Base-by-base conservation (phyloP, 2,797 vertebrate species). In the Takifugu ocellatus region DNA sequence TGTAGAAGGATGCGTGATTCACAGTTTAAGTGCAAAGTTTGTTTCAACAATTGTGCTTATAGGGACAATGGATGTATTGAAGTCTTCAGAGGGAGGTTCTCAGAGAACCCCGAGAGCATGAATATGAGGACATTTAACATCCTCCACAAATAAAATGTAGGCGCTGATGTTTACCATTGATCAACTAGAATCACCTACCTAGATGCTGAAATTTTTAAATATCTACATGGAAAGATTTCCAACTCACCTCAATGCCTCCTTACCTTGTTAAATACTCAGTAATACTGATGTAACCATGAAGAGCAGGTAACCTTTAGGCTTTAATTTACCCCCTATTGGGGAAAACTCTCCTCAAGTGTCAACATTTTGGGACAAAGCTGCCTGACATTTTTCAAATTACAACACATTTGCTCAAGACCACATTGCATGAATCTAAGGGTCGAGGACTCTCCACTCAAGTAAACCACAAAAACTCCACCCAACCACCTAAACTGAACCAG, bases 401-500 rank as follows among this genome's bases (percentile, higher is more conserved):
- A 75, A 73, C 66, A 21, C 68, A 61, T 84, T 82, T 85, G 81
- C 81, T 83, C 83, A 79, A 81, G 84, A 91, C 88, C 90, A 79
- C 90, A 90, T 73, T 62, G 73, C 74, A 86, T 84, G 84, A 72
- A 83, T 80, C 82, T 73, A 60, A 75, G 81, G 74, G 83, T 82
- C 25, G 74, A 86, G 86, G 85, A 85, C 88, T 88, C 76, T 80
- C 72, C 54, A 56, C 63, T 84, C 68, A 80, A 81, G 72, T 77
- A 55, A 26, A 87, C 87, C 88, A 88, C 87, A 87, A 74, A 70
- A 89, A 81, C 85, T 77, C 80, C 87, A 86, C 84, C 89, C 86
- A 83, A 63, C 78, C 75, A 89, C 81, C 83, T 87, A 89, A 91
- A 89, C 79, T 72, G 57, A 88, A 85, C 72, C 88, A 89, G 88